These are phyloP conservation scores for Myopa testacea DNA, from an alignment of 2,888 invertebrate genomes.

Conservation along the genomic window DNA sequence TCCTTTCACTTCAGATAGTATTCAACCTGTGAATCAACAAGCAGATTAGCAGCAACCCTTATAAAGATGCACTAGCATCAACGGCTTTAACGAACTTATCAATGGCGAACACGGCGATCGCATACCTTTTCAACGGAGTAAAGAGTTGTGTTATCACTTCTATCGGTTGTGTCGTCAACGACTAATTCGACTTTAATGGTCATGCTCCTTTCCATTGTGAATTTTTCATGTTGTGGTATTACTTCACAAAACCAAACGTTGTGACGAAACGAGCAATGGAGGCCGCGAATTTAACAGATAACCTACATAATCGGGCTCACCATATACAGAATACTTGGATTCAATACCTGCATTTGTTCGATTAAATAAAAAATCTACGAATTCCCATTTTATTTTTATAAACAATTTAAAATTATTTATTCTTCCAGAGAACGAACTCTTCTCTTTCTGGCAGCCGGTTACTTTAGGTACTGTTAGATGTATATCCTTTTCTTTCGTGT, in stretches of 20 bases:
- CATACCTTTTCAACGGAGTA: conserved; percentile 80
- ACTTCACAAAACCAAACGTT: no score
- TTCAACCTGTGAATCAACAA: conserved; percentile 71
- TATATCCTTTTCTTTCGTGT: no score
- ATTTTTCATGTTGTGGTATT: not conserved
- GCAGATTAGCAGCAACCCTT: not conserved
- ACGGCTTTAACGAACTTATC: conserved; percentile 70
- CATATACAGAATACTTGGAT: not conserved
- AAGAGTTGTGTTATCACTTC: conserved; percentile 48
- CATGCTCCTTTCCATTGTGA: conserved; percentile 9
- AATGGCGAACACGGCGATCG: conserved; percentile 74
- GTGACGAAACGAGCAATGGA: no score
- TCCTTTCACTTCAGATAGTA: conserved; percentile 84
- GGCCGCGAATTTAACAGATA: not conserved
- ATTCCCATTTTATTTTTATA: no score
- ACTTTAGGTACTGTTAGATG: no score
- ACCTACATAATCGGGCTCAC: not conserved
- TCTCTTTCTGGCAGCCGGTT: no score
- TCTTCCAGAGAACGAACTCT: no score
- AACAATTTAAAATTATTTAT: no score
- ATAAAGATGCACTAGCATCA: not conserved
- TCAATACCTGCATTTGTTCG: not conserved
- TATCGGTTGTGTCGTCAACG: conserved; percentile 43
- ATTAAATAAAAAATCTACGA: no score
- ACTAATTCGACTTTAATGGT: conserved; percentile 48